A percentile compares a stretch with the other conserved stretches of the same genome.
phyloP scores from a whole-genome alignment of 2,888 invertebrate species.

The Lampropteryx suffumata region DNA sequence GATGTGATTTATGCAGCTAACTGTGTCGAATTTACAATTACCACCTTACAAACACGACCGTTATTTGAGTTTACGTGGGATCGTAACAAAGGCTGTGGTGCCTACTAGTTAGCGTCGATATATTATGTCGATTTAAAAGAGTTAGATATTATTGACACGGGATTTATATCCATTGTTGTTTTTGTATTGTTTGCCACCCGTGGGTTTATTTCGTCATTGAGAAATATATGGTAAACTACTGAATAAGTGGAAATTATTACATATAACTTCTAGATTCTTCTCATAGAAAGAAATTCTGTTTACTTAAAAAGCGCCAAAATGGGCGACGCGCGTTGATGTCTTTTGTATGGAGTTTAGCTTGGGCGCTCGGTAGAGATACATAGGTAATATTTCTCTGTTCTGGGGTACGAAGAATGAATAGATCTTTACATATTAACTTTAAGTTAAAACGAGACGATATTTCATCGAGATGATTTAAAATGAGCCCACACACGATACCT shows the following conservation, averaged over 20 bases:
- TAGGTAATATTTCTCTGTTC: no score
- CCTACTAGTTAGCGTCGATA: conserved; percentile 31
- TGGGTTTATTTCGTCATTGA: not conserved
- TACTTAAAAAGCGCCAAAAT: not conserved
- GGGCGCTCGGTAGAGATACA: no score
- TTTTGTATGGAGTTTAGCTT: conserved; percentile 4
- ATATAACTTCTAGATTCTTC: no score
- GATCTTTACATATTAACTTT: no score
- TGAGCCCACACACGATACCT: no score
- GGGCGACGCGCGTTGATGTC: conserved; percentile 17
- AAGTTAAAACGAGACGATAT: no score
- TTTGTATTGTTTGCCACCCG: conserved; percentile 4
- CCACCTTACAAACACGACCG: conserved; percentile 59
- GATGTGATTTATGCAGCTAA: conserved; percentile 71
- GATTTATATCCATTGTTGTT: conserved; percentile 24
- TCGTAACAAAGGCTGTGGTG: conserved; percentile 41
- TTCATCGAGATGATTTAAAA: no score
- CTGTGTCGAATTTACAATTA: conserved; percentile 77
- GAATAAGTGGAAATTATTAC: no score
- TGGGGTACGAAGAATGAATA: no score
- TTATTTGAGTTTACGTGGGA: conserved; percentile 52
- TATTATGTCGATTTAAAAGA: conserved; percentile 41
- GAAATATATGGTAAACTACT: no score
- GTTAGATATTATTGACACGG: conserved; percentile 42
- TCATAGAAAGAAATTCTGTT: not conserved